Conservation (phyloP, 2,113 vertebrate genomes). For the Pterocles gutturalis region DNA sequence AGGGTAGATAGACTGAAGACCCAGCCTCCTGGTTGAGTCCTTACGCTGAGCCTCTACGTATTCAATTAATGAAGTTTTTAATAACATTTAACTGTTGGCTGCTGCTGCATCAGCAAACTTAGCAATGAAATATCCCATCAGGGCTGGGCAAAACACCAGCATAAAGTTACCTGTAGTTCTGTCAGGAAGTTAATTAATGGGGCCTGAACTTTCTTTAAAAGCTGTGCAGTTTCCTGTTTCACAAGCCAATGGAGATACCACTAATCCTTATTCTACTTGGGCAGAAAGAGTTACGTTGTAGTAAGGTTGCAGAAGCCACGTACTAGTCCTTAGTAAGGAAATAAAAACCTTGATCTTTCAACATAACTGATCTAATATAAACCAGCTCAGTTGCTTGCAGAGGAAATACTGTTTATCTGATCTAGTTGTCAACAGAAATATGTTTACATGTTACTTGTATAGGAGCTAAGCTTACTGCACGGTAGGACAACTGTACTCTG, state of each 20-base stretch:
- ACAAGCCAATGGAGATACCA: not conserved
- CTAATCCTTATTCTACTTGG: not conserved
- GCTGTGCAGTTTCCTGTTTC: not conserved
- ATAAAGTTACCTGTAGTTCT: not conserved
- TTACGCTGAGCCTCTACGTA: not conserved
- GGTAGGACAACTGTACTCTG: not conserved
- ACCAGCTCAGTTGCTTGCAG: not conserved
- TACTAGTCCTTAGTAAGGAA: not conserved
- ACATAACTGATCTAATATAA: not conserved
- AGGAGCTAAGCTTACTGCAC: not conserved
- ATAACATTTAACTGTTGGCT: not conserved
- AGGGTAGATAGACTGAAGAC: not conserved
- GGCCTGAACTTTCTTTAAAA: not conserved
- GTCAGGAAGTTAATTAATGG: not conserved
- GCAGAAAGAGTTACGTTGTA: not conserved
- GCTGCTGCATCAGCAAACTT: not conserved
- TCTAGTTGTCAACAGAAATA: not conserved
- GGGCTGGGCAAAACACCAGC: not conserved
- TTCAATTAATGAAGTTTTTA: not conserved
- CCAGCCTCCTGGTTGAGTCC: not conserved
- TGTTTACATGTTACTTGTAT: not conserved
- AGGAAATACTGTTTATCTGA: not conserved
- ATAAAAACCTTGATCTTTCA: not conserved
- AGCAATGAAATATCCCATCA: not conserved
- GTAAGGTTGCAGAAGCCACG: not conserved